Conservation (phyloP, 1,140 invertebrate species). For the Helicoverpa armigera region DNA sequence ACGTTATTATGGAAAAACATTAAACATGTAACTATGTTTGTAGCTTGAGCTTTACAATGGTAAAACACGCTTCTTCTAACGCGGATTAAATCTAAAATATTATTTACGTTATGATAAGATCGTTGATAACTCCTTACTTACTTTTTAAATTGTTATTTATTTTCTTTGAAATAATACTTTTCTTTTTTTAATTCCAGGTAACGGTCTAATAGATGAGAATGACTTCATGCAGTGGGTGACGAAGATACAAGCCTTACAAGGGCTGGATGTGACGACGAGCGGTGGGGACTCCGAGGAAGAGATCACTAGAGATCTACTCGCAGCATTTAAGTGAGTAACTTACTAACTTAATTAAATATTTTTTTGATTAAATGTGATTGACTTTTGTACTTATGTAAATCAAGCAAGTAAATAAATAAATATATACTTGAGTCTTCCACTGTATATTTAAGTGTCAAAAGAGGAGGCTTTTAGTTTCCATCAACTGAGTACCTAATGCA, state of each 20-base stretch:
- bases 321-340: constrained; percentile 89
- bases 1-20: constrained; percentile 23
- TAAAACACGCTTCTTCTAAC: background rate
- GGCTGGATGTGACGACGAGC: constrained; percentile 83
- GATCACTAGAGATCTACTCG: constrained; percentile 90
- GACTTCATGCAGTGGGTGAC: constrained; percentile 91
- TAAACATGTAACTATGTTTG: constrained; percentile 18
- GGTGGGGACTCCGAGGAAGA: constrained; percentile 87
- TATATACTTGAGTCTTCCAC: no score
- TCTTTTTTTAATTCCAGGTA: constrained; percentile 82
- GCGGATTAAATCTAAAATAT: background rate
- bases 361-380: no score
- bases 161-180: no score
- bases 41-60: constrained; percentile 18
- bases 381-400: no score
- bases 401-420: no score
- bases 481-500: no score
- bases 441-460: no score
- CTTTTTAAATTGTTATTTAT: no score
- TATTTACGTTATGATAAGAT: background rate
- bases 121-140: background rate
- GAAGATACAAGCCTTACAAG: constrained; percentile 89
- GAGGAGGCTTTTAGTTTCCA: no score
- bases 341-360: no score
- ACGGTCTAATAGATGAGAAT: constrained; percentile 90